Percentiles rank a stretch among this genome's conserved stretches.
Evolutionary conservation across 2,113 vertebrate genomes (phyloP).

Genomic region (Mesocricetus auratus): DNA sequence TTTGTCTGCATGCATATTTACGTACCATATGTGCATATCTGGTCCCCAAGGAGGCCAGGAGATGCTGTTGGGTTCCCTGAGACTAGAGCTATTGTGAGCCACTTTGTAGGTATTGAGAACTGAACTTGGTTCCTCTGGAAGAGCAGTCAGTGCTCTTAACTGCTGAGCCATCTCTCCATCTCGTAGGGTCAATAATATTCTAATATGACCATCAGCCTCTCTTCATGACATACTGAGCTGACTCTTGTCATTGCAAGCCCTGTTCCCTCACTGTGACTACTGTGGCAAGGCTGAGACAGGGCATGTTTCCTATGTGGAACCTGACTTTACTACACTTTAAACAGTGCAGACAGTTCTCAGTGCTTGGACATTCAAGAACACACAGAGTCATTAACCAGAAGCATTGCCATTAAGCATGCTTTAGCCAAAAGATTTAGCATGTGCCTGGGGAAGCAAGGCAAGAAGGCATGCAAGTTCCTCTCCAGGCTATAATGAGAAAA

Average conservation of each 20-base stretch:
- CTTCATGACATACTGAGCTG: neutral
- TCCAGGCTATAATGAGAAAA: neutral
- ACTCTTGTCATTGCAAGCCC: neutral
- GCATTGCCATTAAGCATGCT: neutral
- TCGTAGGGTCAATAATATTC: neutral
- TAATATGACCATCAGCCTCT: neutral
- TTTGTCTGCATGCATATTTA: neutral
- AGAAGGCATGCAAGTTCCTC: neutral
- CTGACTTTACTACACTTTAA: neutral
- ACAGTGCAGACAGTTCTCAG: neutral
- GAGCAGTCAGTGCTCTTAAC: too few relatives aligned
- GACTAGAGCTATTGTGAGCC: too few relatives aligned
- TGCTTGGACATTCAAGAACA: neutral
- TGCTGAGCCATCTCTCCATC: neutral
- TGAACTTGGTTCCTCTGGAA: neutral
- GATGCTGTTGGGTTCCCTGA: neutral
- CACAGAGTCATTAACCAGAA: neutral
- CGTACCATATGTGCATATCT: neutral
- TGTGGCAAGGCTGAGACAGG: neutral
- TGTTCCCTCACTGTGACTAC: neutral
- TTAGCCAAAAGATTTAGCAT: constrained; percentile 12
- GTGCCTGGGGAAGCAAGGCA: neutral
- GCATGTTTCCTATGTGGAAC: neutral
- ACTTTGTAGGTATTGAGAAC: neutral
- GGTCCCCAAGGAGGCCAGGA: neutral